Evolutionary conservation across 2,797 vertebrate species (phyloP), one percentile per base, ranked within the genome.

Genomic region (Hafferia zeledoni): DNA sequence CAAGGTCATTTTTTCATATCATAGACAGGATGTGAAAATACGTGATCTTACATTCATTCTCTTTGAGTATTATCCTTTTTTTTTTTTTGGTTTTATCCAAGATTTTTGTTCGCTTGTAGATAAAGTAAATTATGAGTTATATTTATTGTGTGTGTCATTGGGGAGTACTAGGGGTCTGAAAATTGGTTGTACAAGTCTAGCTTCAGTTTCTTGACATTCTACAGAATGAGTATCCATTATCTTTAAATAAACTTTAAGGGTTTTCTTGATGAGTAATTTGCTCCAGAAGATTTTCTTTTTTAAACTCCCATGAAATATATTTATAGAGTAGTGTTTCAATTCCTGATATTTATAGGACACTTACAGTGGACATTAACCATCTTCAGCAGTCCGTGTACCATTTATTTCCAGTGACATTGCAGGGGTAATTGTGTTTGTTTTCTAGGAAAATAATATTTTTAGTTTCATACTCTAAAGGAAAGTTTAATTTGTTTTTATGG

Each of bases 201-300:
- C 33, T 90, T 93, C 13, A 2, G 33, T 91, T 93, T 86, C 89
- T 93, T 91, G 69, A 90, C 92, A 72, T 61, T 71, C 39, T 95
- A 44, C 50, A 90, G 82, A 85, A 88, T 27, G 33, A 83, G 57
- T 83, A 72, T 63, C 80, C 65, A 64, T 88, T 95, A 68, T 74
- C 96, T 79, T 95, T 83, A 94, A 96, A 95, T 76, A 90, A 87
- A 83, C 68, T 95, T 89, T 78, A 83, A 91, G 91, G 81, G 64
- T 53, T 94, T 96, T 65, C 75, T 97, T 91, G 83, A 86, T 96
- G 91, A 94, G 76, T 77, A 94, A 93, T 90, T 91, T 96, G 47
- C 82, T 95, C 72, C 87, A 16, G 70, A 91, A 91, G 44, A 86
- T 91, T 92, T 92, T 90, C 61, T 83, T 87, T 95, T 94, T 86